Conservation (phyloP, 2,113 vertebrate species). For the Limnothrissa miodon region DNA sequence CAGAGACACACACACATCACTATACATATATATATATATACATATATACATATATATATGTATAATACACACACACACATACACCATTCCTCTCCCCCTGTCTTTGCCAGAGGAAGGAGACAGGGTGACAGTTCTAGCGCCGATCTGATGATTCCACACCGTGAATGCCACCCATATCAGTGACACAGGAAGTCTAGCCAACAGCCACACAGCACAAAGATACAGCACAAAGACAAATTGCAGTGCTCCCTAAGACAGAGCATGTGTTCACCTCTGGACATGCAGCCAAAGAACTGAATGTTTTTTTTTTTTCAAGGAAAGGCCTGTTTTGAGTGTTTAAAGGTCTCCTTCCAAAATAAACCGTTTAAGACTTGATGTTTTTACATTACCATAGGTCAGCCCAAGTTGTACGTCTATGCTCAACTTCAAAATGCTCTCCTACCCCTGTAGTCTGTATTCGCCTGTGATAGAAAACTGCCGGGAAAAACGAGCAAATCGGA, state of each 20-base stretch:
- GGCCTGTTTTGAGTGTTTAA: no score
- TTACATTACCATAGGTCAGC: no score
- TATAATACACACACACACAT: background rate
- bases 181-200: background rate
- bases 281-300: background rate
- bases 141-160: constrained; percentile 47
- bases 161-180: background rate
- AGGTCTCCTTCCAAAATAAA: no score
- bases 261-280: background rate
- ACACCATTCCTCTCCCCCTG: background rate
- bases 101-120: constrained; percentile 68
- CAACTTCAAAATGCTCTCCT: no score
- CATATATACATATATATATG: no score
- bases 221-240: background rate
- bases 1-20: background rate
- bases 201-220: background rate
- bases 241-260: background rate
- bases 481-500: no score
- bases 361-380: no score
- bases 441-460: no score
- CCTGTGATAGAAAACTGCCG: no score
- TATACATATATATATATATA: no score
- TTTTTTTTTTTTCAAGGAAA: background rate
- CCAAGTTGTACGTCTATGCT: no score
- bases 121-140: constrained; percentile 66